Evolutionary conservation across 1,140 invertebrate species (phyloP).

Genomic region (Zaprionus gabonicus): DNA sequence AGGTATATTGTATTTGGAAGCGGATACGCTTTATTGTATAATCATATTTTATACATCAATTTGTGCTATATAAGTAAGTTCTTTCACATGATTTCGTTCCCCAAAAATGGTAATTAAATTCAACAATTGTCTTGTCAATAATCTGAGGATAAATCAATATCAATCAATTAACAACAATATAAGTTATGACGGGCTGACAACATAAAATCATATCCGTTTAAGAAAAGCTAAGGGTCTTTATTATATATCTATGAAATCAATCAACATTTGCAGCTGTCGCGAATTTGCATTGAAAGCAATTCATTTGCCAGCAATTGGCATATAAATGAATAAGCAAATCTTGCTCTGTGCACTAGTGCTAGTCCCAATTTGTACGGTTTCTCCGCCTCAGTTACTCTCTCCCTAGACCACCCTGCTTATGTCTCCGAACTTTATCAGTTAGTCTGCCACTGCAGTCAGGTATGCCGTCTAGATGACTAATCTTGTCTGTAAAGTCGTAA

Average conservation of each 20-base stretch:
- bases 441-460: constrained; percentile 33
- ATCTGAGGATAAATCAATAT: neutral
- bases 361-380: constrained; percentile 9
- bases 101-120: neutral
- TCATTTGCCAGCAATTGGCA: constrained; percentile 43
- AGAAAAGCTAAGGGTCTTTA: neutral
- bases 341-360: constrained; percentile 26
- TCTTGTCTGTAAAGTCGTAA: neutral
- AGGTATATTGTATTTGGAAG: no score
- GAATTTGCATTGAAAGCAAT: constrained; percentile 54
- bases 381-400: neutral
- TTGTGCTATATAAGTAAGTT: no score
- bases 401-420: neutral
- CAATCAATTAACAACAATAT: no score
- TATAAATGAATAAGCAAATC: constrained; percentile 53
- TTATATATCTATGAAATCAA: constrained; percentile 23
- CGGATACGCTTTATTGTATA: no score
- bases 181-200: no score
- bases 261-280: constrained; percentile 47
- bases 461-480: neutral
- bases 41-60: no score
- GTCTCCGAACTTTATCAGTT: constrained; percentile 3
- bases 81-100: neutral
- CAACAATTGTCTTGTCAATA: neutral
- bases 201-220: neutral